Percentiles rank a stretch among this genome's conserved stretches.
Evolutionary conservation across 2,797 vertebrate genomes (phyloP).

Genomic region (Pagetopsis macropterus): DNA sequence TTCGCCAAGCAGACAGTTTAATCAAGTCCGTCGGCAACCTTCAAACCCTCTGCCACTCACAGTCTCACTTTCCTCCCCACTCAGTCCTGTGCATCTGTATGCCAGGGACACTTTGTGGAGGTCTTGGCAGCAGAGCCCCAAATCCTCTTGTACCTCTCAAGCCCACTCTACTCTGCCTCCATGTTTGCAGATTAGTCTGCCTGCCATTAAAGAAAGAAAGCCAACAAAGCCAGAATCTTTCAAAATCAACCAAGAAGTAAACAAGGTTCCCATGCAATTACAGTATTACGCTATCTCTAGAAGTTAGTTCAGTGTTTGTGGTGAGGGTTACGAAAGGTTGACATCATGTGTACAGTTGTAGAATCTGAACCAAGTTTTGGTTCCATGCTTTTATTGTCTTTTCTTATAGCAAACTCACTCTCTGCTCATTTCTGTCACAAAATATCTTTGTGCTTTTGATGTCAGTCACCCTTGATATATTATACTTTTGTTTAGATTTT

Average conservation of each 20-base stretch:
- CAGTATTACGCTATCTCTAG: constrained; percentile 1
- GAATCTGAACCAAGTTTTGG: not conserved
- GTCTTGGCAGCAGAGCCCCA: constrained; percentile 62
- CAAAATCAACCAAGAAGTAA: constrained; percentile 23
- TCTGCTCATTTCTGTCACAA: not conserved
- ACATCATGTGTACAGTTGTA: not conserved
- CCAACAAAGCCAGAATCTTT: constrained; percentile 25
- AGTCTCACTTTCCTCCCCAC: constrained; percentile 22
- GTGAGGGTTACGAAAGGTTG: not conserved
- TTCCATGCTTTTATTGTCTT: not conserved
- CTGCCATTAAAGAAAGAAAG: constrained; percentile 48
- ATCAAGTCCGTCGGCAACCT: constrained; percentile 72
- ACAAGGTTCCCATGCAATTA: not conserved
- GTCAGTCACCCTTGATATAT: not conserved
- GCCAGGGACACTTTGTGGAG: constrained; percentile 65
- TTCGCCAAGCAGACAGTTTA: constrained; percentile 74
- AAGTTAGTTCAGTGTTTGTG: constrained; percentile 1
- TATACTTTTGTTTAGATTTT: not conserved
- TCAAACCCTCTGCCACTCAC: constrained; percentile 60
- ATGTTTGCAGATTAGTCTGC: constrained; percentile 66
- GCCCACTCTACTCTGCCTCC: constrained; percentile 54
- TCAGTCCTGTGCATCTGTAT: constrained; percentile 70
- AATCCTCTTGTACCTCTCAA: constrained; percentile 72
- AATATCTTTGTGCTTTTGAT: not conserved
- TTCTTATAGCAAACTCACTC: not conserved